Conservation (phyloP, 2,888 invertebrate genomes). For the Drosophila buzzatii region DNA sequence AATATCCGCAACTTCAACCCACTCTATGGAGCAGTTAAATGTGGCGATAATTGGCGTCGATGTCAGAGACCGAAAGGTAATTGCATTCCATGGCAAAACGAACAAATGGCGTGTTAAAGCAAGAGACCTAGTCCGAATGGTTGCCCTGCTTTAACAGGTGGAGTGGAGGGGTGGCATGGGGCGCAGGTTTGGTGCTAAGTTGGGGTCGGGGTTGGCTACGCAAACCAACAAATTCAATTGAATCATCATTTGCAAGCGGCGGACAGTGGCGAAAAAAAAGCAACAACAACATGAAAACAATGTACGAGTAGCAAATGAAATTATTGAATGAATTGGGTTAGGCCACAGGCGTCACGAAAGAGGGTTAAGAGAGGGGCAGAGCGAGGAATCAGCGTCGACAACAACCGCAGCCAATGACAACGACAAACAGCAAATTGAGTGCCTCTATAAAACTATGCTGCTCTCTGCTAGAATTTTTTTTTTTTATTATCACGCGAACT, state of each 20-base stretch:
- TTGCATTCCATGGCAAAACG: constrained; percentile 53
- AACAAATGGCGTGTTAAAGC: constrained; percentile 63
- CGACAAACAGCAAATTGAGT: constrained; percentile 71
- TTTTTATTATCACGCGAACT: constrained; percentile 73
- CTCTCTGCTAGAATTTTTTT: constrained; percentile 5
- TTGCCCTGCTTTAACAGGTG: constrained; percentile 22
- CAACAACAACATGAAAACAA: constrained; percentile 47
- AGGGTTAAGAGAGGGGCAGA: background rate
- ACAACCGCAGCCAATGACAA: constrained; percentile 50
- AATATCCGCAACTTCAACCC: background rate
- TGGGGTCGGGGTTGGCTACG: constrained; percentile 7
- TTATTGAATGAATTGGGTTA: constrained; percentile 76
- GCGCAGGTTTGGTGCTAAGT: background rate
- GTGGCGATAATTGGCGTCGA: constrained; percentile 58
- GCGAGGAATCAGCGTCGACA: constrained; percentile 1
- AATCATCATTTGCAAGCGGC: constrained; percentile 63
- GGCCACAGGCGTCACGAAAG: constrained; percentile 19
- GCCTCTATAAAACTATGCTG: constrained; percentile 6
- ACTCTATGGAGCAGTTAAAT: constrained; percentile 37
- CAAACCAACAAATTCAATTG: constrained; percentile 56
- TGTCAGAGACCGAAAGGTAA: constrained; percentile 59
- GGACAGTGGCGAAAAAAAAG: constrained; percentile 37
- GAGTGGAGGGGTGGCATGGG: background rate
- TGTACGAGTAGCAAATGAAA: constrained; percentile 64
- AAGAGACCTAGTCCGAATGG: constrained; percentile 10